A percentile compares a stretch with the other conserved stretches of the same genome.
phyloP scores from a whole-genome alignment of 2,797 vertebrate species.

The Notolepis coatsorum region DNA sequence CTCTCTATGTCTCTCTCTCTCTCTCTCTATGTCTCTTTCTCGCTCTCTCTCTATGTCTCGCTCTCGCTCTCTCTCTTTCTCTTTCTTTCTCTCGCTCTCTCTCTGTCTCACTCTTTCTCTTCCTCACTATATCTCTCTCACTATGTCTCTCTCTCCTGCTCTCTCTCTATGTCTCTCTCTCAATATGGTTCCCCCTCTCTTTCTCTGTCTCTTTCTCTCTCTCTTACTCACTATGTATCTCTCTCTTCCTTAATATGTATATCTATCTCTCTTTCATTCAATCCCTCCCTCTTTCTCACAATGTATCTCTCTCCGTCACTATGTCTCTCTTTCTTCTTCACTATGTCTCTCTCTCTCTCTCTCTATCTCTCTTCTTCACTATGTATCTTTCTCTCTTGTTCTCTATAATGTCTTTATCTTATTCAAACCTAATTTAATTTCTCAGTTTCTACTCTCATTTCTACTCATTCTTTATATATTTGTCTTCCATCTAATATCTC shows the following conservation, averaged over 20 bases:
- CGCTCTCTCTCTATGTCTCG: no score
- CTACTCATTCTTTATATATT: not conserved
- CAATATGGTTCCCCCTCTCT: no score
- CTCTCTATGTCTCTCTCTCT: constrained; percentile 13
- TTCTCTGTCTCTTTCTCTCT: not conserved
- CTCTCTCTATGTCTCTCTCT: no score
- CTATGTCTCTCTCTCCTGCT: no score
- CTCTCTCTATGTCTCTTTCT: constrained; percentile 61
- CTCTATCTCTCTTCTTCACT: not conserved
- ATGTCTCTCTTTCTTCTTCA: no score
- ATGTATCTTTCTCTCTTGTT: constrained; percentile 31
- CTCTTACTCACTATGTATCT: constrained; percentile 1
- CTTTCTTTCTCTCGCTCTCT: no score
- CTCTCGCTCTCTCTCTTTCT: no score
- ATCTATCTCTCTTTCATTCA: constrained; percentile 62
- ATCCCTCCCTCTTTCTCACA: no score
- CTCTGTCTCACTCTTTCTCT: no score
- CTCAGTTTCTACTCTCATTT: not conserved
- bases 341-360: not conserved
- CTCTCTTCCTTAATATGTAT: constrained; percentile 50
- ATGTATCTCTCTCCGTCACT: no score
- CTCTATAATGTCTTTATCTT: constrained; percentile 64
- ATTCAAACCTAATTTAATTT: constrained; percentile 51
- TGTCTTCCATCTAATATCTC: constrained; percentile 45
- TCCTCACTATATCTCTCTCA: no score